These are phyloP conservation scores for Standfussiana lucernea DNA, from an alignment of 2,888 invertebrate genomes.

Conservation along the genomic window DNA sequence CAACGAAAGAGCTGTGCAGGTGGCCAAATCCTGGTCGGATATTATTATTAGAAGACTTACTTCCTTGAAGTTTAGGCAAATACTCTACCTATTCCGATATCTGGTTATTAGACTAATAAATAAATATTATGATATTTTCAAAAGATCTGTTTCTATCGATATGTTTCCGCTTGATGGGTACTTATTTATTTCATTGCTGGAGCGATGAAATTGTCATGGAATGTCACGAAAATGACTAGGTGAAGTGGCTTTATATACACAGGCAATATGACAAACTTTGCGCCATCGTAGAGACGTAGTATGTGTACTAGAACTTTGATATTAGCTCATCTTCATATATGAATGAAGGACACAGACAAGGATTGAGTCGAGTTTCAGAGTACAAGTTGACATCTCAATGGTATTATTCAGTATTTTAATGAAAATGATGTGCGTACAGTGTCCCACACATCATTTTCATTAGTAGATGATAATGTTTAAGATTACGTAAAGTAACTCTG, in stretches of 20 bases:
- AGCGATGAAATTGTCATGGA: constrained; percentile 5
- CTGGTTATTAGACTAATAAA: constrained; percentile 3
- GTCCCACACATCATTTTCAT: no score
- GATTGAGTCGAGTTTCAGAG: background rate
- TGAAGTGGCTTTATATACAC: background rate
- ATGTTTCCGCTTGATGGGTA: constrained; percentile 1
- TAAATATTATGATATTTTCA: background rate
- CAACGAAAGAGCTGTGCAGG: no score
- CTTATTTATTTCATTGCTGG: constrained; percentile 16
- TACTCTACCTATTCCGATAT: no score
- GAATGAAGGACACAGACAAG: background rate
- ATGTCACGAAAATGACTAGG: background rate
- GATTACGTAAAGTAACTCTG: no score
- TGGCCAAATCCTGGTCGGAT: no score
- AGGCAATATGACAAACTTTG: background rate
- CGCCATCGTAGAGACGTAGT: no score
- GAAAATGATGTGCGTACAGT: no score
- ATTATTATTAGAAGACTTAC: no score
- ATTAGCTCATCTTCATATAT: constrained; percentile 16
- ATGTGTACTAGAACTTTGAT: background rate
- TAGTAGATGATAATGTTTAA: no score
- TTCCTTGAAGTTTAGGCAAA: no score
- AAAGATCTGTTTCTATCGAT: background rate
- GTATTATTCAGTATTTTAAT: background rate
- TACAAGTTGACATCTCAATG: background rate